Percentiles rank a stretch among this genome's conserved stretches.
Conservation (phyloP, 2,888 invertebrate species). For the Lottia gigantea region DNA sequence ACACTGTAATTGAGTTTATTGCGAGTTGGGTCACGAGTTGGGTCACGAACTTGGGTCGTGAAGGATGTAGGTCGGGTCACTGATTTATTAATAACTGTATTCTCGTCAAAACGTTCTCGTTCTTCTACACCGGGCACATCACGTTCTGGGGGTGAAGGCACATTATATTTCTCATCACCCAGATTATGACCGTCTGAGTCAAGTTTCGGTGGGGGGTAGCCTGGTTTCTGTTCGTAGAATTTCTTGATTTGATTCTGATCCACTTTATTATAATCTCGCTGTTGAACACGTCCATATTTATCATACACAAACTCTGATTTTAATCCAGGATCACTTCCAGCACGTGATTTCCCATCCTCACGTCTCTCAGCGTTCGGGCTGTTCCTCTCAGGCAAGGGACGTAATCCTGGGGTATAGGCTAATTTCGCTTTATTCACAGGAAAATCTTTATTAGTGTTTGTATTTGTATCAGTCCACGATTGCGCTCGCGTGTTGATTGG, state of each 20-base stretch:
- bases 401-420: conserved; percentile 32
- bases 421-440: conserved; percentile 70
- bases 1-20: conserved; percentile 14
- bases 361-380: conserved; percentile 44
- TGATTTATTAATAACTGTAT: neutral
- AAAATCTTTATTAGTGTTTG: conserved; percentile 78
- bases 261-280: conserved; percentile 33
- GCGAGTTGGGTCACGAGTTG: neutral
- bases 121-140: conserved; percentile 67
- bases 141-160: conserved; percentile 79
- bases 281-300: conserved; percentile 30
- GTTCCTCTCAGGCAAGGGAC: conserved; percentile 74
- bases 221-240: conserved; percentile 52
- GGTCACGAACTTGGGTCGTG: neutral
- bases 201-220: conserved; percentile 67
- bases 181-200: conserved; percentile 74
- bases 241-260: conserved; percentile 43
- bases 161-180: conserved; percentile 76
- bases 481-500: conserved; percentile 76
- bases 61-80: conserved; percentile 11
- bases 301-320: conserved; percentile 45
- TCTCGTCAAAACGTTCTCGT: conserved; percentile 41
- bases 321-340: conserved; percentile 57
- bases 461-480: conserved; percentile 77
- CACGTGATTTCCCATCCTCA: conserved; percentile 46